Percentiles rank a stretch among this genome's conserved stretches.
Evolutionary conservation across 2,888 invertebrate species (phyloP).

Genomic region (Aelia acuminata): DNA sequence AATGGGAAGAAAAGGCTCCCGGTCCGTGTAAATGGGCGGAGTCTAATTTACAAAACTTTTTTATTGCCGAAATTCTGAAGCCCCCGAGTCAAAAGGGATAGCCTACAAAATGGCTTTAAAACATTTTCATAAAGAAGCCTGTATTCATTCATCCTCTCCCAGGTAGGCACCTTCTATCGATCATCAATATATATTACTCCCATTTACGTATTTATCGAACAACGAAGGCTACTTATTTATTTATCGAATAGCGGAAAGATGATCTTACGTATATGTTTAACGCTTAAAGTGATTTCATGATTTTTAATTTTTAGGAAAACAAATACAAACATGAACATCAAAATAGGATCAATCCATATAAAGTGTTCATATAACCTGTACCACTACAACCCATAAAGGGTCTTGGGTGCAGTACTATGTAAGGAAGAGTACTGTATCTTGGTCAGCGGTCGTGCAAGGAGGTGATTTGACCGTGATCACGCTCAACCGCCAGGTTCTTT

Average conservation of each 20-base stretch:
- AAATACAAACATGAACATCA: no score
- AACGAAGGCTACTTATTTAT: not conserved
- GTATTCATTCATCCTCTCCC: conserved; percentile 8
- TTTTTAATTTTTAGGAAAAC: no score
- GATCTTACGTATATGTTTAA: not conserved
- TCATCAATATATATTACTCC: conserved; percentile 19
- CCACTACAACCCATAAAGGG: no score
- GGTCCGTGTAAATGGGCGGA: not conserved
- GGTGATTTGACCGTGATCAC: no score
- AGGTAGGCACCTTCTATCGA: not conserved
- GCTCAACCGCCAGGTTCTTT: no score
- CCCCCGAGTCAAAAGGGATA: conserved; percentile 15
- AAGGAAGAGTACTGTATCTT: no score
- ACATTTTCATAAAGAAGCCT: conserved; percentile 24
- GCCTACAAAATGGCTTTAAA: conserved; percentile 40
- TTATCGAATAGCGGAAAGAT: not conserved
- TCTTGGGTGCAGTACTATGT: no score
- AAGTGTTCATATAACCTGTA: no score
- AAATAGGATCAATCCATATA: no score
- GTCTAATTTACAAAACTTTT: conserved; percentile 41
- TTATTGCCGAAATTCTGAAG: conserved; percentile 40
- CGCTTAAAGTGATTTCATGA: no score
- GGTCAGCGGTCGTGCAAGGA: no score
- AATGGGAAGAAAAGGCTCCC: conserved; percentile 26
- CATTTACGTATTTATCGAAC: not conserved